Percentiles rank a stretch among this genome's conserved stretches.
phyloP scores from a whole-genome alignment of 2,888 invertebrate species.

The Drosophila algonquin region DNA sequence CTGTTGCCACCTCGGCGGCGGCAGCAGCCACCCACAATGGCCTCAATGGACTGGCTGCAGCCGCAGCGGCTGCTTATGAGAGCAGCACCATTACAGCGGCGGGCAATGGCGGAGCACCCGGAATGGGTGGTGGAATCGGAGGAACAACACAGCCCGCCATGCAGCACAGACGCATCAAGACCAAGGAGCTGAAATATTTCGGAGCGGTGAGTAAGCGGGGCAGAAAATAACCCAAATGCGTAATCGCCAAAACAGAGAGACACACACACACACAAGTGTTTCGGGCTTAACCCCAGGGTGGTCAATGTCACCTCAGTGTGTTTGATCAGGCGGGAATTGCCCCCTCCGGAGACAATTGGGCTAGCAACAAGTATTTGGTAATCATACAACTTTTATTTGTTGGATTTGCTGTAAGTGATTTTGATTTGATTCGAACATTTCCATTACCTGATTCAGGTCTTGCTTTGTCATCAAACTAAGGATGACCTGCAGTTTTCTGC shows the following conservation, averaged over 20 bases:
- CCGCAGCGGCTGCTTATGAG: slow-evolving; percentile 68
- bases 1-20: slow-evolving; percentile 35
- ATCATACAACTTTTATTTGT: slow-evolving; percentile 1
- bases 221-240: slow-evolving; percentile 62
- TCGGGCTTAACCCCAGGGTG: neutral
- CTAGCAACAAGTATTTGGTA: slow-evolving; percentile 18
- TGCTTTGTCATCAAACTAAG: no score
- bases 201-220: slow-evolving; percentile 81
- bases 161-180: slow-evolving; percentile 81
- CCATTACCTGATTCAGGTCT: no score
- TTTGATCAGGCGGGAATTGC: slow-evolving; percentile 5
- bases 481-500: no score
- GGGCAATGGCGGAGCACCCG: slow-evolving; percentile 64
- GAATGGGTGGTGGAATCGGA: slow-evolving; percentile 38
- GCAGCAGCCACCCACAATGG: slow-evolving; percentile 62
- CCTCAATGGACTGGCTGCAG: slow-evolving; percentile 71
- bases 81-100: slow-evolving; percentile 68
- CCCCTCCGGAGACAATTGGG: slow-evolving; percentile 1
- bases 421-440: neutral
- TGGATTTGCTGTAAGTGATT: neutral
- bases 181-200: slow-evolving; percentile 83
- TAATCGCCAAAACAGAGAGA: slow-evolving; percentile 36
- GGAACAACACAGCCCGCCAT: slow-evolving; percentile 60
- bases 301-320: neutral
- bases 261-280: neutral